Evolutionary conservation across 2,113 vertebrate genomes (phyloP).

Genomic region (Aegithalos caudatus): DNA sequence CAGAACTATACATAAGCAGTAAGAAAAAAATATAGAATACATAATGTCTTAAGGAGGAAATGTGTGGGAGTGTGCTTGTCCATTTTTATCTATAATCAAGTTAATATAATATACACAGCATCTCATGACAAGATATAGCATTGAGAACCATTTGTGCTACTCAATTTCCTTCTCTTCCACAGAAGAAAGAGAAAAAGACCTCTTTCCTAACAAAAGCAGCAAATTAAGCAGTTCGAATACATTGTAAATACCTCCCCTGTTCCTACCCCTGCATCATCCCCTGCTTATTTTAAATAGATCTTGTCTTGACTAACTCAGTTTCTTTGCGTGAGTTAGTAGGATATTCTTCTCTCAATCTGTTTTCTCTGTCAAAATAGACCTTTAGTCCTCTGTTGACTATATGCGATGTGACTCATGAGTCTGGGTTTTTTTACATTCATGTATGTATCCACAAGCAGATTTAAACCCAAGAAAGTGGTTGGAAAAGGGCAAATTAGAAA

Average conservation of each 20-base stretch:
- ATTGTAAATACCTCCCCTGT: background rate
- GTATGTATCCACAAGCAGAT: background rate
- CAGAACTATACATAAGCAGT: background rate
- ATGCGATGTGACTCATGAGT: background rate
- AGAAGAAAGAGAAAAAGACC: background rate
- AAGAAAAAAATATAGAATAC: background rate
- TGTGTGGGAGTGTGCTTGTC: background rate
- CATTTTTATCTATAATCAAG: background rate
- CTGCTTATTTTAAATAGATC: background rate
- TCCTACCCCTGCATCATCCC: background rate
- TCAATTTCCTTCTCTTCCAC: background rate
- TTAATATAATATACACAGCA: background rate
- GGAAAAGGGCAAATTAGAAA: background rate
- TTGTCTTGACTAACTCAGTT: background rate
- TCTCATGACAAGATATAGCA: background rate
- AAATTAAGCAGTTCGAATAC: background rate
- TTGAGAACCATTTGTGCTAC: background rate
- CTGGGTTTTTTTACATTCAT: background rate
- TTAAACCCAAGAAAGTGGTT: background rate
- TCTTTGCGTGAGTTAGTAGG: background rate
- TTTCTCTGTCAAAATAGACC: background rate
- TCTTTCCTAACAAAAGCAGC: background rate
- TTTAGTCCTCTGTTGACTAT: background rate
- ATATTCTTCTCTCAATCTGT: background rate
- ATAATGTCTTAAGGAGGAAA: background rate